Evolutionary conservation across 2,797 vertebrate genomes (phyloP).

Genomic region (Lagocephalus sceleratus): DNA sequence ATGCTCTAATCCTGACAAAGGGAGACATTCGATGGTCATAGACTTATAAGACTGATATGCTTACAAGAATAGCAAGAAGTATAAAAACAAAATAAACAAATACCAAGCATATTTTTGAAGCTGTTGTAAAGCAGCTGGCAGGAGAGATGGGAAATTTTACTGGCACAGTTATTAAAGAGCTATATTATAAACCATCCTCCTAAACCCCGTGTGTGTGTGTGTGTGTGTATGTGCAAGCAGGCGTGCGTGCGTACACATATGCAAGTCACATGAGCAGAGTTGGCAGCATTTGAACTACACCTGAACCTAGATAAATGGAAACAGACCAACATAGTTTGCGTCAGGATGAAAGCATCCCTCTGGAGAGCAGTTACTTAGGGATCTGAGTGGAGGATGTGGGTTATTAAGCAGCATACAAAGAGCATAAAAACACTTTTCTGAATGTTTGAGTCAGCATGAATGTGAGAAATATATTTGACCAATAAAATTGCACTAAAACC

Average conservation of each 20-base stretch:
- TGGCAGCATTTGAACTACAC: constrained; percentile 70
- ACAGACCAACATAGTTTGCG: constrained; percentile 72
- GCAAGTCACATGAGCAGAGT: constrained; percentile 61
- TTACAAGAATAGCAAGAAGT: constrained; percentile 38
- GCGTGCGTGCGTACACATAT: too few species aligned
- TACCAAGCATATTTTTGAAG: constrained; percentile 32
- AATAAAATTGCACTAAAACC: constrained; percentile 21
- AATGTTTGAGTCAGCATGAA: constrained; percentile 50
- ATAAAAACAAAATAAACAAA: background rate
- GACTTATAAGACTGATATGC: constrained; percentile 34
- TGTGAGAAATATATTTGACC: constrained; percentile 25
- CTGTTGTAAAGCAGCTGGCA: constrained; percentile 41
- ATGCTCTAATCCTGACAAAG: constrained; percentile 43
- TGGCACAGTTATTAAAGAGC: too few species aligned
- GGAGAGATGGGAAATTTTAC: constrained; percentile 9
- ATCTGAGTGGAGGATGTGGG: constrained; percentile 62
- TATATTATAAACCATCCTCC: too few species aligned
- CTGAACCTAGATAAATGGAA: constrained; percentile 76
- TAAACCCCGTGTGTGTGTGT: background rate
- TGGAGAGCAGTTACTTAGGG: constrained; percentile 56
- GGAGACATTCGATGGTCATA: constrained; percentile 47
- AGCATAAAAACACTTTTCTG: constrained; percentile 37
- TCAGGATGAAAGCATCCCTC: constrained; percentile 76
- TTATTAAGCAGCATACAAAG: constrained; percentile 48
- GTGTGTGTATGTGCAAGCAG: constrained; percentile 12